Evolutionary conservation across 1,140 invertebrate species (phyloP), one percentile per base, ranked within the genome.

Genomic region (Adelges cooleyi): DNA sequence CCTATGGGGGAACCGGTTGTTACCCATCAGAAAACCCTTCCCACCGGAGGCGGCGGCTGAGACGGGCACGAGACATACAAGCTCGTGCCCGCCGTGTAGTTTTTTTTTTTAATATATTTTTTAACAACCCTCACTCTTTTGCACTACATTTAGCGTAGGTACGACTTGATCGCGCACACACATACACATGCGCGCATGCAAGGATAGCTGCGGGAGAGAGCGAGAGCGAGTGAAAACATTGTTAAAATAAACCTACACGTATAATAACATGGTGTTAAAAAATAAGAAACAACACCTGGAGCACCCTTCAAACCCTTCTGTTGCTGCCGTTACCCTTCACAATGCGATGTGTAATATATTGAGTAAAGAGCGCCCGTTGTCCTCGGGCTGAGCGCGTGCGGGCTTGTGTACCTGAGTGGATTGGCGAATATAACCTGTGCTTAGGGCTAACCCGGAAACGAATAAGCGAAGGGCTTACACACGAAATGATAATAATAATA

Each of bases 201-300:
- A 13, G 23, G 29, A 23, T 17, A 11, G 15, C 29, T 42, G 42
- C 18, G 40, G 56, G 56, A 13, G 40, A 20, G 23, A 62, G 44
- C 3, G 13, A 62, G 17, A 20, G 25, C 18, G 42, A 42, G 22
- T 1, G 15, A 11, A 17, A 18, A 9, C 40, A 15, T 23, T 27
- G 38, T 17, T 15, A 59, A 25, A 59, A 42, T 42, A 48, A 5
- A 48, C 29, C 15, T 10, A 13, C 5, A 13, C 52, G 36, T 59
- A 33, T 33, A 59, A 59, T 59, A 59, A 62, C 42, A 62, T 33
- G 29, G 56, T 62, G 56, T 62, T 62, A 62, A 62, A 44, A 62
- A 62, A 62, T 62, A 62, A 62, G 56, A 62, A 62, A 62, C 56
- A 48, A 48, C 56, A 62, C 56, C 56, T 62, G 56, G 56, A 62